A percentile compares a stretch with the other conserved stretches of the same genome.
Conservation (phyloP, 1,140 invertebrate species). For the Neuroterus valhalla region DNA sequence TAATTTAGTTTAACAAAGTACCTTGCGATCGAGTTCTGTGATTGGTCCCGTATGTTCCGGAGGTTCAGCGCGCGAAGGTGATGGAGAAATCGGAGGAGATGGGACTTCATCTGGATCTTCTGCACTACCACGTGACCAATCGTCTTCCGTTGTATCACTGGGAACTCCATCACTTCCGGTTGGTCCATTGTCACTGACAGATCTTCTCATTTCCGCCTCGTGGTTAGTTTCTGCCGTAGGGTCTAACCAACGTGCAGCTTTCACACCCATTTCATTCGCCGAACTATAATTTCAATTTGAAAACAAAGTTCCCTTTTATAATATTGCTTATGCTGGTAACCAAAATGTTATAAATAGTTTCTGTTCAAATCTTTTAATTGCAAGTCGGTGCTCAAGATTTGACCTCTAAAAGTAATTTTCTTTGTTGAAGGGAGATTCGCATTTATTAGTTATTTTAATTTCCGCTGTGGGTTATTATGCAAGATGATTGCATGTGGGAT, state of each 20-base stretch:
- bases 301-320: not conserved
- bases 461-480: no score
- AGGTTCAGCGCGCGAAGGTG: constrained; percentile 60
- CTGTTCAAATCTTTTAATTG: not conserved
- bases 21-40: constrained; percentile 72
- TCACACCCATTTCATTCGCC: constrained; percentile 66
- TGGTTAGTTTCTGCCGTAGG: constrained; percentile 65
- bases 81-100: constrained; percentile 69
- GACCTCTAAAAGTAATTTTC: no score
- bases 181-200: constrained; percentile 73
- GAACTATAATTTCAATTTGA: constrained; percentile 57
- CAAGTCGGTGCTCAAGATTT: no score
- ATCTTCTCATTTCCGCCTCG: constrained; percentile 69
- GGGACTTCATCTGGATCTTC: constrained; percentile 77
- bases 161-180: constrained; percentile 79
- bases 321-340: not conserved
- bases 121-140: constrained; percentile 81
- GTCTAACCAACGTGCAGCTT: constrained; percentile 64
- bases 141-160: constrained; percentile 81
- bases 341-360: not conserved
- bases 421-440: no score
- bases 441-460: no score
- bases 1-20: constrained; percentile 39
- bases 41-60: constrained; percentile 68
- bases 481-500: no score